Conservation (phyloP, 2,113 vertebrate species). For the Falco punctatus region DNA sequence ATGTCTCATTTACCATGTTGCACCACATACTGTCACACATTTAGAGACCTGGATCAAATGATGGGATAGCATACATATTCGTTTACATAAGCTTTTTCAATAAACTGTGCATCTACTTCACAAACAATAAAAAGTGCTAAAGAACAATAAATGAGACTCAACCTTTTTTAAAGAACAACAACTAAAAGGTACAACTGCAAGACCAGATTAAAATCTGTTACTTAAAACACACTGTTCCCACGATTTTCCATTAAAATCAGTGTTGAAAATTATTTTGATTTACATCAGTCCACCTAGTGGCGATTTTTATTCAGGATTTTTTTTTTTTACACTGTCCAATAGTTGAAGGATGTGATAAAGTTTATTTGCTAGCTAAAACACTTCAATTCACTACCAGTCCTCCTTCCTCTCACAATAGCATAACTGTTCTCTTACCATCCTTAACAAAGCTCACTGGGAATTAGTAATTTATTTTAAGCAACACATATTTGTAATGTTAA, state of each 20-base stretch:
- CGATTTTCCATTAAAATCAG: background rate
- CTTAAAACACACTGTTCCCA: background rate
- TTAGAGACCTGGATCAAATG: background rate
- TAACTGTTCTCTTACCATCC: background rate
- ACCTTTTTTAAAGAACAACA: background rate
- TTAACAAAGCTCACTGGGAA: background rate
- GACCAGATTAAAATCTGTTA: background rate
- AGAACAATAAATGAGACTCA: background rate
- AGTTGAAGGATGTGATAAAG: background rate
- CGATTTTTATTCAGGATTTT: background rate
- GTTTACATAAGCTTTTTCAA: background rate
- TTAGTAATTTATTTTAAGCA: constrained; percentile 35
- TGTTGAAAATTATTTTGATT: background rate
- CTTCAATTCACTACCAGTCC: background rate
- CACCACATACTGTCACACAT: background rate
- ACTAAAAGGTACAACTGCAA: background rate
- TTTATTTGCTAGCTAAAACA: background rate
- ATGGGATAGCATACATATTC: background rate
- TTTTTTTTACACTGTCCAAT: background rate
- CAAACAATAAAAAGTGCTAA: background rate
- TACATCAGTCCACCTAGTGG: background rate
- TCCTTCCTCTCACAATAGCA: background rate
- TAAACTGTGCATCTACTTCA: background rate
- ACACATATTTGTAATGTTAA: background rate
- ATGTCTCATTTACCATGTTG: background rate